Evolutionary conservation across 2,797 vertebrate genomes (phyloP), one percentile per base, ranked within the genome.

Genomic region (Hyperoplus lanceolatus): DNA sequence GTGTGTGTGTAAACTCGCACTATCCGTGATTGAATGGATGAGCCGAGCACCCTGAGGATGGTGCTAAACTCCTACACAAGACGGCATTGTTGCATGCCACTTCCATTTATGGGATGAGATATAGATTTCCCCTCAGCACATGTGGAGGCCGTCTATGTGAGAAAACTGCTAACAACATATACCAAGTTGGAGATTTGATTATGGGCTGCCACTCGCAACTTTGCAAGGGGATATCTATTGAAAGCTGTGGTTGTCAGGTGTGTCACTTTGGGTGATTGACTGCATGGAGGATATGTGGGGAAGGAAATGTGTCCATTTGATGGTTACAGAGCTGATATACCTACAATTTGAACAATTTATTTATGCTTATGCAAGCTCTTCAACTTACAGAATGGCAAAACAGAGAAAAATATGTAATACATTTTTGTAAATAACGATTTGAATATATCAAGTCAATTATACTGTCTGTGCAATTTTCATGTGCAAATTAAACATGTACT

Each of bases 91-190:
- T 29, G 81, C 75, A 76, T 58, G 84, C 73, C 84, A 71, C 48
- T 75, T 91, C 85, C 83, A 90, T 91, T 90, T 87, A 86, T 73
- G 73, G 75, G 77, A 90, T 85, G 82, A 87, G 68, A 79, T 89
- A 91, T 91, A 77, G 82, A 91, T 93, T 88, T 83, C 38, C 68
- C 62, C 42, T 69, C 64, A 46, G 45, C 49, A 54, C 65, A 76
- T 68, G 65, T 18, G 58, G 56, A 76, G 77, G 75, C 73, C 64
- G 53, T 57, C 29, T 67, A 70, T 80, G 75, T 82, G 83, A 82
- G 82, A 67, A 89, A 85, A 85, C 72, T 59, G 59, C 62, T 77
- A 75, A 86, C 60, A 76, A 81, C 77, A 72, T 65, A 68, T 38
- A 29, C 60, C 66, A 72, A 81, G 55, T 74, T 78, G 29, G 11